Evolutionary conservation across 2,888 invertebrate genomes (phyloP).

Genomic region (Tortrix viridana): DNA sequence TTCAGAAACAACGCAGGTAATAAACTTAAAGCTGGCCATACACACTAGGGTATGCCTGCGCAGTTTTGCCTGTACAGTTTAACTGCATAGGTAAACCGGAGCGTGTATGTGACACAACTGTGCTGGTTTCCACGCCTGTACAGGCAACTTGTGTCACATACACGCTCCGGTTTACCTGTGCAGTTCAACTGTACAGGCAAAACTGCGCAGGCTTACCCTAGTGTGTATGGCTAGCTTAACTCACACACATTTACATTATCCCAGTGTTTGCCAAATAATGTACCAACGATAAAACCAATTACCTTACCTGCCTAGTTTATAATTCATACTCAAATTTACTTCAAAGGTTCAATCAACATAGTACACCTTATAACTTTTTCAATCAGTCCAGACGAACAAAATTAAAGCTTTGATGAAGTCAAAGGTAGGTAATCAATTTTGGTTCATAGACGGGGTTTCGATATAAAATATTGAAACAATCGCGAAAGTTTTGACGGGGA

Average conservation of each 20-base stretch:
- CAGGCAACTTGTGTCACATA: too few species aligned
- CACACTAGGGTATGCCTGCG: too few species aligned
- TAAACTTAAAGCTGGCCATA: too few species aligned
- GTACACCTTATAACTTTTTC: conserved; percentile 35
- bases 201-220: too few species aligned
- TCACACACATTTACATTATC: neutral
- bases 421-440: conserved; percentile 31
- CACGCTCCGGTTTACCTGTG: too few species aligned
- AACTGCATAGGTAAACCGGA: too few species aligned
- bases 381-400: conserved; percentile 30
- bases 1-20: conserved; percentile 58
- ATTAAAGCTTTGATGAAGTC: conserved; percentile 28
- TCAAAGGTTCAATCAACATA: conserved; percentile 21
- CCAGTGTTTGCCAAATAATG: too few species aligned
- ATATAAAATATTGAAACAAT: conserved; percentile 27
- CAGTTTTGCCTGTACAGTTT: too few species aligned
- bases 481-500: conserved; percentile 23
- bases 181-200: too few species aligned
- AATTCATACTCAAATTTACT: conserved; percentile 21
- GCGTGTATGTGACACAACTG: too few species aligned
- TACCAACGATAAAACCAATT: neutral
- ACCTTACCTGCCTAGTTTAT: neutral
- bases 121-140: too few species aligned
- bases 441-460: conserved; percentile 14
- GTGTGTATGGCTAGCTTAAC: too few species aligned